Base-by-base conservation (phyloP, 2,888 invertebrate species). In the Panzeria rudis region DNA sequence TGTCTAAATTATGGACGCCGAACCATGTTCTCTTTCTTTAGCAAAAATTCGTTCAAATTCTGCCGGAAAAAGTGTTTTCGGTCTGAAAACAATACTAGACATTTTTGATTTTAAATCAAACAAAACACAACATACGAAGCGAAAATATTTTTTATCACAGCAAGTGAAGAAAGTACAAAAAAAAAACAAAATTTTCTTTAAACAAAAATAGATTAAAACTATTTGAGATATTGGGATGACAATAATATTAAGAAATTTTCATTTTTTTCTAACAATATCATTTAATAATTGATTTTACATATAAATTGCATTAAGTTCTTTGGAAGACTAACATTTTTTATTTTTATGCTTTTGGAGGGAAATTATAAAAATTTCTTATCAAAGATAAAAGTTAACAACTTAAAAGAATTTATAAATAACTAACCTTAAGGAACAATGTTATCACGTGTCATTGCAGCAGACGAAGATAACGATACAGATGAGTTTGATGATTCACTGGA, bases 241-340 rank as follows among this genome's bases (percentile, higher is more conserved):
- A 17, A 62, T n/a, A n/a, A 11, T 41, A 23, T 23, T 17, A 54
- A 69, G 13, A 9, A 54, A 54, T 32, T 17, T 20, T 41, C 13
- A 20, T 29, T 25, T 15, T 32, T 50, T 69, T 38, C 0, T 23
- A 38, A 54, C 23, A 61, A 73, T 52, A 32, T 50, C 15, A 8
- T 32, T 17, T 32, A 25, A 15, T 68, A 50, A 73, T 44, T 56
- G 59, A 80, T 32, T 66, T 62, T 11, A 62, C 35, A 59, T 25
- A 25, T 64, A 64, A 76, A 54, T 66, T 54, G 32, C 54, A 76
- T 64, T 29, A 35, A 41, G 20, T 59, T 64, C 35, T 76, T 78
- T 84, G 84, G 84, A 84, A 84, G 84, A 84, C 84, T 78, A 81
- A 79, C 41, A 68, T 69, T 25, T 69, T 50, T 59, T 50, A 15